Evolutionary conservation across 2,113 vertebrate species (phyloP).

Genomic region (Candoia aspera): DNA sequence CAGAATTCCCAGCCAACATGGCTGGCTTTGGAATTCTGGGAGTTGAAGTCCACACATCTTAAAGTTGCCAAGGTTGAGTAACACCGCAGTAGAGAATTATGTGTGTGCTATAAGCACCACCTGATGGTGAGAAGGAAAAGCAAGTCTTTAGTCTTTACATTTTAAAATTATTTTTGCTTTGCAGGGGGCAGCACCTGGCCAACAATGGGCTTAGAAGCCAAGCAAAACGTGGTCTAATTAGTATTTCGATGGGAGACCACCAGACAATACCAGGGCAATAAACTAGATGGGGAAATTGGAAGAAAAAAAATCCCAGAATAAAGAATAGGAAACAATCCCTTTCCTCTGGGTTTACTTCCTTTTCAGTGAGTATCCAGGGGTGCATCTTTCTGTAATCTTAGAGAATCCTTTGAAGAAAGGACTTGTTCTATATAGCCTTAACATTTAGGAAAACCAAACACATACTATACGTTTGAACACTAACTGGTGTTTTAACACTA

Average conservation of each 20-base stretch:
- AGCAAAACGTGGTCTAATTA: not conserved
- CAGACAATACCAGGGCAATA: not conserved
- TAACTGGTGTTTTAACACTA: slow-evolving; percentile 46
- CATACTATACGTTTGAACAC: not conserved
- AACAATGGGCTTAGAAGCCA: not conserved
- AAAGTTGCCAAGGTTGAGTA: not conserved
- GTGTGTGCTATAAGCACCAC: not conserved
- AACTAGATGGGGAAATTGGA: not conserved
- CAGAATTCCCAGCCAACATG: too few relatives aligned
- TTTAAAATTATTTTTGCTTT: not conserved
- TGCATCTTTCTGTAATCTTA: not conserved
- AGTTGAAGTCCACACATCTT: not conserved
- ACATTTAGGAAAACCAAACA: not conserved
- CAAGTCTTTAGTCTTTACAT: not conserved
- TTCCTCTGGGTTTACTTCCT: not conserved
- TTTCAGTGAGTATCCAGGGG: not conserved
- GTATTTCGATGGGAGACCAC: not conserved
- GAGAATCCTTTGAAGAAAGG: not conserved
- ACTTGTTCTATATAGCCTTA: not conserved
- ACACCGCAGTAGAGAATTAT: not conserved
- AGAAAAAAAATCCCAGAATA: not conserved
- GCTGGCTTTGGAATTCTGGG: not conserved
- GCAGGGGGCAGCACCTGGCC: not conserved
- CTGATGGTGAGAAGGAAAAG: not conserved
- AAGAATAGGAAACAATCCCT: not conserved